A percentile compares a stretch with the other conserved stretches of the same genome.
Evolutionary conservation across 1,140 invertebrate species (phyloP).

Genomic region (Solenopsis invicta): DNA sequence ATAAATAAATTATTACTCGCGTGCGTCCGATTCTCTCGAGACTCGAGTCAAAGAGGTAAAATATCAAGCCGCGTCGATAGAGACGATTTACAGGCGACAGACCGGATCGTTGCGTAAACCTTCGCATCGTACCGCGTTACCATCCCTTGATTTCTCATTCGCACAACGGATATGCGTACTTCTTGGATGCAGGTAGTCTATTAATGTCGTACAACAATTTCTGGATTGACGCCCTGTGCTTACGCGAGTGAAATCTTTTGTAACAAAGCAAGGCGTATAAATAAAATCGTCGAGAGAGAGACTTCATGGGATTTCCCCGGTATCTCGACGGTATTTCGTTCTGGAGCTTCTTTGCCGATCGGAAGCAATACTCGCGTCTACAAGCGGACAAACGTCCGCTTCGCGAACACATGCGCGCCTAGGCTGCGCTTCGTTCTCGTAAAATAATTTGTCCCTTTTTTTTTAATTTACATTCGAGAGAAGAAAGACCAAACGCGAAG

Average conservation of each 20-base stretch:
- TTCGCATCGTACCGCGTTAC: conserved; percentile 83
- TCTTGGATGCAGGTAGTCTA: not conserved
- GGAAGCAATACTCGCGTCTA: not conserved
- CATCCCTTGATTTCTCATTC: conserved; percentile 77
- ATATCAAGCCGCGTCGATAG: not conserved
- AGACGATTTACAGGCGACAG: not conserved
- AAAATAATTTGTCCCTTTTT: not conserved
- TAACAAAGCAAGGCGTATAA: conserved; percentile 8
- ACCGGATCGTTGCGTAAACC: conserved; percentile 68
- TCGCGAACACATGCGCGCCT: not conserved
- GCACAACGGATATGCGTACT: not conserved
- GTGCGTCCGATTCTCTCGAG: not conserved
- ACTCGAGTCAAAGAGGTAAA: not conserved
- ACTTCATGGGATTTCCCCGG: not conserved
- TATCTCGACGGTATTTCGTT: not conserved
- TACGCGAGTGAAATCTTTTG: conserved; percentile 14
- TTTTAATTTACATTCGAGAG: not conserved
- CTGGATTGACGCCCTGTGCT: conserved; percentile 7
- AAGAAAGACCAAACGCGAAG: not conserved
- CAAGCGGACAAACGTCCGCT: not conserved
- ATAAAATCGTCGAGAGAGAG: conserved; percentile 12
- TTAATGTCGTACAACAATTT: conserved; percentile 31
- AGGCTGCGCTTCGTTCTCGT: not conserved
- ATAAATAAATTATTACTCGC: not conserved
- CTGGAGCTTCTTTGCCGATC: not conserved